Conservation (phyloP, 2,888 invertebrate species). For the Drosophila formosana region DNA sequence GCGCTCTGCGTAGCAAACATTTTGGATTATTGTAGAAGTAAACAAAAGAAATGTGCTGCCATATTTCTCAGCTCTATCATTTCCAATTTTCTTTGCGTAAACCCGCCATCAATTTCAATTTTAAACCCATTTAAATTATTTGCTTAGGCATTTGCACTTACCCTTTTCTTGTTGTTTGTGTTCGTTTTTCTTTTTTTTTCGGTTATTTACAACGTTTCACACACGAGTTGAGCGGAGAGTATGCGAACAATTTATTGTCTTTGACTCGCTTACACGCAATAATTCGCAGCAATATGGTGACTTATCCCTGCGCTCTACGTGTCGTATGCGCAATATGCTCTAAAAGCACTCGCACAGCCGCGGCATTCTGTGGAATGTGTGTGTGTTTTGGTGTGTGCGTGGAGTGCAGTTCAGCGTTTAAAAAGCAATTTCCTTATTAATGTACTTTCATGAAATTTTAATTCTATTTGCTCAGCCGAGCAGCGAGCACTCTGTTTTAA, state of each 20-base stretch:
- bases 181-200: not conserved
- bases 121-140: slow-evolving; percentile 1
- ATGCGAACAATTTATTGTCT: slow-evolving; percentile 47
- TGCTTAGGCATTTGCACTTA: slow-evolving; percentile 30
- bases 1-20: not conserved
- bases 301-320: slow-evolving; percentile 64
- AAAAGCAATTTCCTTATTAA: slow-evolving; percentile 68
- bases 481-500: slow-evolving; percentile 20
- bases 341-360: slow-evolving; percentile 36
- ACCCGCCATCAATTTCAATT: slow-evolving; percentile 2
- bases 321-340: slow-evolving; percentile 79
- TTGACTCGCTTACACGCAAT: slow-evolving; percentile 51
- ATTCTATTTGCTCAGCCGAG: slow-evolving; percentile 48
- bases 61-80: not conserved
- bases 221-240: slow-evolving; percentile 17
- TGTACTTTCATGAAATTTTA: slow-evolving; percentile 52
- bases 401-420: slow-evolving; percentile 24
- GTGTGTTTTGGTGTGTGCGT: not conserved
- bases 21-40: not conserved
- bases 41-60: not conserved
- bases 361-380: slow-evolving; percentile 33
- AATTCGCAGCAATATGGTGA: slow-evolving; percentile 72
- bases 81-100: not conserved
- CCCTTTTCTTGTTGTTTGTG: slow-evolving; percentile 26
- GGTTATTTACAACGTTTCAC: slow-evolving; percentile 33